Percentiles rank a stretch among this genome's conserved stretches.
These are phyloP conservation scores for Hemichromis elongatus DNA, from an alignment of 2,113 vertebrate species.

Conservation along the genomic window DNA sequence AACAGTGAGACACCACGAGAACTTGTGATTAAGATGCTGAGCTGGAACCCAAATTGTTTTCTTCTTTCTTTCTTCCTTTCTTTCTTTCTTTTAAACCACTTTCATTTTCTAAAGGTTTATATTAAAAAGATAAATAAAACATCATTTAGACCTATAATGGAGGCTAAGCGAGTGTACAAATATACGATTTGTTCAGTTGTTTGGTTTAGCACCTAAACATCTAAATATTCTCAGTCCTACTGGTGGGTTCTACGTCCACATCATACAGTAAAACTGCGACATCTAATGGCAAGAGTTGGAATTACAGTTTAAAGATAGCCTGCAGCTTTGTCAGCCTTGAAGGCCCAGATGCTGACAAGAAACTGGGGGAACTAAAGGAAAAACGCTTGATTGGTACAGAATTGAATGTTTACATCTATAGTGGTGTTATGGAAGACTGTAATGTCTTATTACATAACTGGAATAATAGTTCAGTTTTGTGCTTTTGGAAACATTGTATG, in stretches of 20 bases:
- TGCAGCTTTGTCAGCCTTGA: neutral
- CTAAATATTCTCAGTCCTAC: neutral
- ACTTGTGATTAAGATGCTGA: neutral
- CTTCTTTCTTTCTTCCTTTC: too few species aligned
- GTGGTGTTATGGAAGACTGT: neutral
- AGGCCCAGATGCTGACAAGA: neutral
- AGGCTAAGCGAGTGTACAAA: neutral
- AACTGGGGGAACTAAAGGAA: neutral
- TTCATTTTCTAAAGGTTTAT: neutral
- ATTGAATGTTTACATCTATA: neutral
- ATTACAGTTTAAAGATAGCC: neutral
- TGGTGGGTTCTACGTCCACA: too few species aligned
- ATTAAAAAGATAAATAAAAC: neutral
- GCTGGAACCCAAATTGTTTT: neutral
- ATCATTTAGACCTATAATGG: neutral
- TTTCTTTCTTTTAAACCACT: neutral
- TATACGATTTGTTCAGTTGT: neutral
- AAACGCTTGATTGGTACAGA: neutral
- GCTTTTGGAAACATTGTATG: neutral
- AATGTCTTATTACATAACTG: neutral
- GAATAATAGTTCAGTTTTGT: neutral
- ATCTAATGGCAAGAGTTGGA: neutral
- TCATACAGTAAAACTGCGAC: constrained; percentile 1
- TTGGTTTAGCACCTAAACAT: neutral
- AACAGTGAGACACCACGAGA: neutral